Base-by-base conservation (phyloP, 2,113 vertebrate genomes). In the Cromileptes altivelis region DNA sequence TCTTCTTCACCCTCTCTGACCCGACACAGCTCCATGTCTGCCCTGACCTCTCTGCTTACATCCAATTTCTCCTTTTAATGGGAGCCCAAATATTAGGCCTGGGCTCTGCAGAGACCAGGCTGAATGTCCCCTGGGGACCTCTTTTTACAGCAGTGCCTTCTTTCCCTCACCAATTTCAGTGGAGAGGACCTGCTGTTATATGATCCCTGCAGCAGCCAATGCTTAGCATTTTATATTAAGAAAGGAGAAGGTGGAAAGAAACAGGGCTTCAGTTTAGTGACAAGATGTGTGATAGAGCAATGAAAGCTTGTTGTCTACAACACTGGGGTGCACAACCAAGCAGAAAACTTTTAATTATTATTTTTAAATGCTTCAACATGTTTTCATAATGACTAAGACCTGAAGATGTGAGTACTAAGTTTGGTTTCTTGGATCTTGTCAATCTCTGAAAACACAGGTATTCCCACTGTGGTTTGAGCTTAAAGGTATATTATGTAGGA, bases 31-130 rank as follows among this genome's bases (percentile, higher is more conserved):
- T 88, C 70, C 2, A 2, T 52, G 49, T 86, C 75, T 79, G 65
- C 80, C 78, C 77, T 72, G 61, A 72, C 81, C 80, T 75, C 86
- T 56, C 61, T 70, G 60, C 74, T 77, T 42, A 45, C 65, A 85
- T 82, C 83, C 65, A 77, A 67, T 88, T 78, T 86, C 65, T 67
- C 45, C 78, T 81, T 82, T 82, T 67, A 86, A 82, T 82, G 82
- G 75, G 78, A 87, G 83, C 85, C 78, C 76, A 88, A 89, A 89
- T 79, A 85, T 88, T 77, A 78, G 81, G 78, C 75, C 78, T 49
- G 2, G 56, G 50, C 70, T 86, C 60, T 58, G 78, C 73, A 74
- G 80, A 78, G 67, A 81, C 65, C 70, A 42, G 53, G 61, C 50
- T 62, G 33, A 64, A 79, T 80, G 80, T 86, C 83, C 56, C 72